Conservation (phyloP, 35 echinoderm and acorn worm species). For the Stichopus chloronotus region DNA sequence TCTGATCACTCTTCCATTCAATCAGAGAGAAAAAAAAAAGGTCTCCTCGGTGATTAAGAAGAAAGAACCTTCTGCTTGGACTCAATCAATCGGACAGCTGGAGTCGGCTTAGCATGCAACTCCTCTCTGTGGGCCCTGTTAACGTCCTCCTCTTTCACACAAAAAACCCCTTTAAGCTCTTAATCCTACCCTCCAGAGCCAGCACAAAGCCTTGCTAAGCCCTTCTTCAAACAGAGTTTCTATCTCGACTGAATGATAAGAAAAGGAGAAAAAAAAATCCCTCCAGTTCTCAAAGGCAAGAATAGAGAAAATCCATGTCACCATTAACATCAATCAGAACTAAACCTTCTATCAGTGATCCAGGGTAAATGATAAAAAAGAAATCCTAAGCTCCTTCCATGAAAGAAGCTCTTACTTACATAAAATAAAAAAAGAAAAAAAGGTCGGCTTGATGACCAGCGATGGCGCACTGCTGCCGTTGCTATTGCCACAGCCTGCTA, state of each 20-base stretch:
- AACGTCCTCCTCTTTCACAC: neutral
- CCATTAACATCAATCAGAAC: slow-evolving; percentile 32
- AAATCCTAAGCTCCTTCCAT: slow-evolving; percentile 8
- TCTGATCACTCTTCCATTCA: too few species aligned
- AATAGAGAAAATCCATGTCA: slow-evolving; percentile 23
- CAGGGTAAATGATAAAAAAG: slow-evolving; percentile 16
- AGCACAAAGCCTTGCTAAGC: slow-evolving; percentile 39
- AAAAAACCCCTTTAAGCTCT: slow-evolving; percentile 36
- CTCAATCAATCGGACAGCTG: neutral
- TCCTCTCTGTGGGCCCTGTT: neutral
- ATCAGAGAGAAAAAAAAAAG: too few species aligned
- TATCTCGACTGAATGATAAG: slow-evolving; percentile 14
- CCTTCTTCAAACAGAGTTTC: slow-evolving; percentile 46
- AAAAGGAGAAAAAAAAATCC: neutral
- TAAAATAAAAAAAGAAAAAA: neutral
- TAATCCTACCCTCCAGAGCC: slow-evolving; percentile 52
- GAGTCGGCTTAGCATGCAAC: neutral
- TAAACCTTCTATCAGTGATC: slow-evolving; percentile 38
- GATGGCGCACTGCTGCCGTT: too few species aligned
- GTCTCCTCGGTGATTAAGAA: too few species aligned
- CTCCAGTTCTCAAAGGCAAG: slow-evolving; percentile 13
- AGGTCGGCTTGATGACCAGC: neutral
- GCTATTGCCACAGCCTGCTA: too few species aligned
- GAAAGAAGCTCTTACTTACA: slow-evolving; percentile 5
- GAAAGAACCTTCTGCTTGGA: too few species aligned